Conservation (phyloP, 2,888 invertebrate genomes). For the Ferrisia virgata region DNA sequence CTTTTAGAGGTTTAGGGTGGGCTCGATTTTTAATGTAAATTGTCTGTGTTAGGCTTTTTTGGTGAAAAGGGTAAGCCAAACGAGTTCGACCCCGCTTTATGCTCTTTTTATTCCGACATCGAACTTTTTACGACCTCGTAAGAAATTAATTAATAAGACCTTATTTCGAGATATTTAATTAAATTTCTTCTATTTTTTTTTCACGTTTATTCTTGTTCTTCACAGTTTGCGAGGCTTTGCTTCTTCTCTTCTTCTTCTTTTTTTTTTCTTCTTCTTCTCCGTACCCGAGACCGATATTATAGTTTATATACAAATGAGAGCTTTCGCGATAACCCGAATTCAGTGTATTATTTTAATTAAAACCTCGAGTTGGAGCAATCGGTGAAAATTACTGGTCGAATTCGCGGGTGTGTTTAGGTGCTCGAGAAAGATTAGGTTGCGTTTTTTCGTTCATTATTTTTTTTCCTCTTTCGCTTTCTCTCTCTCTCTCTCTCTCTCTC, state of each 20-base stretch:
- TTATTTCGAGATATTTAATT: conserved; percentile 43
- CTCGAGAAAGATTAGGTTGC: not conserved
- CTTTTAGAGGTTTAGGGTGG: conserved; percentile 45
- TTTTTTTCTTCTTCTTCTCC: not conserved
- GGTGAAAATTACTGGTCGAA: not conserved
- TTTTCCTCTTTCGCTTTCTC: not conserved
- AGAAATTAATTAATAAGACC: conserved; percentile 44
- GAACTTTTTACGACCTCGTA: conserved; percentile 30
- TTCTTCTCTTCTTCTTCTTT: not conserved
- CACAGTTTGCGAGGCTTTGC: not conserved
- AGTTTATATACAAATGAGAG: not conserved
- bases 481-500: too few species aligned
- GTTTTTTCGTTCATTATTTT: not conserved
- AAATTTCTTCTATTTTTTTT: conserved; percentile 19
- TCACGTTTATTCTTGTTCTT: not conserved
- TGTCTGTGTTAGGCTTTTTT: conserved; percentile 41
- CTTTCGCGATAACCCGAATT: not conserved
- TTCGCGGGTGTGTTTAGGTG: not conserved
- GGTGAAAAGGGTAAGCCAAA: conserved; percentile 38
- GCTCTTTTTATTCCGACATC: conserved; percentile 34
- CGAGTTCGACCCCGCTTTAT: conserved; percentile 30
- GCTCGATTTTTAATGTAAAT: conserved; percentile 43
- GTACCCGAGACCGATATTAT: not conserved
- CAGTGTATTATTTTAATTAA: conserved; percentile 20
- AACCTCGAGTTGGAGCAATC: not conserved